Evolutionary conservation across 2,888 invertebrate genomes (phyloP), one percentile per base, ranked within the genome.

Genomic region (Taphrorychus bicolor): DNA sequence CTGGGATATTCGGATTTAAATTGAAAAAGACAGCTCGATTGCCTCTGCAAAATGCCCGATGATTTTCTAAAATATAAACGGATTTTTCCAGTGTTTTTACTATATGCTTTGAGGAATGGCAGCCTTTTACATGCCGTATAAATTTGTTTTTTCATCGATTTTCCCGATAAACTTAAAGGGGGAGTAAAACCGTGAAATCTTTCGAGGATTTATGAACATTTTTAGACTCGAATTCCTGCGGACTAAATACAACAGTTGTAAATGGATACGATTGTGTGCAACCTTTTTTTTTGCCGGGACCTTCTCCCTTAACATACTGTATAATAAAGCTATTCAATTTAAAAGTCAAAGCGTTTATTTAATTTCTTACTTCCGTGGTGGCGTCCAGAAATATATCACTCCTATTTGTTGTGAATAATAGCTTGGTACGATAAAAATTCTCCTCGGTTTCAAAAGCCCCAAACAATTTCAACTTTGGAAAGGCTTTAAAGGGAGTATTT

Each of bases 401-500:
- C 61, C 83, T 79, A 19, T 83, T 81, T 49, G 87, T 86, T 63
- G 76, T 82, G 24, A 86, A 79, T 11, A 82, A 81, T 58, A 88
- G 80, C 72, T 84, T 86, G 2, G 85, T 82, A 72, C 81, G 83
- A 74, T 85, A 85, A 49, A 83, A 77, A 75, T 83, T 85, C 64
- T 85, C 84, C 71, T 76, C 74, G 66, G 74, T 72, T 70, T 75
- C 74, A 70, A 74, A 75, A 70, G 72, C 73, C 68, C 75, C 75
- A 71, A 74, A 70, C 0, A 85, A 80, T 69, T 84, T 81, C 57
- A 89, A 77, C 71, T 80, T 80, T 21, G 83, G 83, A 22, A 88
- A 77, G 68, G 81, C 79, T n/a, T 81, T 77, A 56, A 86, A 83
- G 2, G 89, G 88, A 2, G 87, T 87, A 69, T 83, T 84, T 7